Evolutionary conservation across 2,888 invertebrate genomes (phyloP), one percentile per base, ranked within the genome.

Genomic region (Ptilodon capucinus): DNA sequence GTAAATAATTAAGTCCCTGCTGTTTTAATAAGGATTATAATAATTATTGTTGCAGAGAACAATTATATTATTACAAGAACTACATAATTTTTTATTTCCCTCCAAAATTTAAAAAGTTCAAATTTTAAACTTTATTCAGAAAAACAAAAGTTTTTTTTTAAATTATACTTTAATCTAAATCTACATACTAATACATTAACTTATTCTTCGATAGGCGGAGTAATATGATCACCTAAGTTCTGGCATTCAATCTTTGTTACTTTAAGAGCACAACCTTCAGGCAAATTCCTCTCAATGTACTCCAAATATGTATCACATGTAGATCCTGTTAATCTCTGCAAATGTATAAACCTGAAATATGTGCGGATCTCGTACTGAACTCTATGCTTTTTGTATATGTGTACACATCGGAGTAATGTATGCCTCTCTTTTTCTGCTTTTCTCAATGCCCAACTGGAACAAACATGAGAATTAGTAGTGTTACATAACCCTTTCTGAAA

Each of bases 291-390:
- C 82, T 99, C 95, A 49, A 99, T 94, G 79, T 99, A 99, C 88
- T 99, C 99, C 44, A 99, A 86, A 78, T 97, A 96, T 8, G 99
- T 99, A 61, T 97, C 97, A 40, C 98, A 95, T 9, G 99, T 99
- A 3, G 98, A 98, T 0, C 97, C 98, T 0, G 99, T 99, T 9
- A 99, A 76, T 68, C 95, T 93, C 67, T 95, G 94, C 21, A 98
- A 93, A 68, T 96, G 94, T 72, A 98, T 91, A 71, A 95, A 95
- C 53, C 95, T 93, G 81, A 95, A 98, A 84, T 98, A 96, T 2
- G 99, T 99, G 64, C 99, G 93, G 14, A 95, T 93, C 91, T 99
- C 99, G 83, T 99, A 99, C 74, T 99, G 99, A 0, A 97, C 97
- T 74, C 95, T 93, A 83, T 98, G 98, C 72, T 99, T 99, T 80